A percentile compares a stretch with the other conserved stretches of the same genome.
phyloP scores from a whole-genome alignment of 2,888 invertebrate species.

The Pemphredon lugubris region DNA sequence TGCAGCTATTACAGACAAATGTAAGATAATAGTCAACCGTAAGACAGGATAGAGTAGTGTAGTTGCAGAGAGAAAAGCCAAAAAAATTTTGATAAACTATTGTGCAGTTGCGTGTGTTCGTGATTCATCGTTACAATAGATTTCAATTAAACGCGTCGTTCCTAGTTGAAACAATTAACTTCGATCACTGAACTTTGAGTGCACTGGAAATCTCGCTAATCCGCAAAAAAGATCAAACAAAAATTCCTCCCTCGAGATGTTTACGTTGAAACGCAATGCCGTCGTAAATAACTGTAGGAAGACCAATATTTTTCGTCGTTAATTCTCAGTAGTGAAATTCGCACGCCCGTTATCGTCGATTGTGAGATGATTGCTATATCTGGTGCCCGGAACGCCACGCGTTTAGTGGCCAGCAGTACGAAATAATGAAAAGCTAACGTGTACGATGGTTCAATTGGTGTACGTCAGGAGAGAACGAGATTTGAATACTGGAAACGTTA shows the following conservation, averaged over 20 bases:
- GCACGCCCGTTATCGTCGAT: conserved; percentile 19
- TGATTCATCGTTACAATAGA: not conserved
- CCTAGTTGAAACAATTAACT: too few relatives aligned
- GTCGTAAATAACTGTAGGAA: not conserved
- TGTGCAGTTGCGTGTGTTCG: conserved; percentile 2
- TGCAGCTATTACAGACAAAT: conserved; percentile 48
- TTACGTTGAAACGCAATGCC: too few relatives aligned
- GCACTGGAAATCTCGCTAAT: too few relatives aligned
- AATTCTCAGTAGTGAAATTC: conserved; percentile 50
- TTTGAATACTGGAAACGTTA: conserved; percentile 21
- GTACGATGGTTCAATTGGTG: conserved; percentile 18
- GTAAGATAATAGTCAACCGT: conserved; percentile 25
- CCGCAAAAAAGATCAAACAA: not conserved
- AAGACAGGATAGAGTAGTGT: conserved; percentile 36
- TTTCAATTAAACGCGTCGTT: not conserved
- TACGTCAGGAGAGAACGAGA: conserved; percentile 2
- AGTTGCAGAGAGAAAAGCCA: conserved; percentile 12
- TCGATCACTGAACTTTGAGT: too few relatives aligned
- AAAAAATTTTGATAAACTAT: conserved; percentile 7
- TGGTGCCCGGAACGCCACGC: not conserved
- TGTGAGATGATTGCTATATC: conserved; percentile 14
- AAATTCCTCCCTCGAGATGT: not conserved
- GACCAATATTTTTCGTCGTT: not conserved
- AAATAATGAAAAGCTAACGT: conserved; percentile 13
- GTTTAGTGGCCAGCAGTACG: conserved; percentile 11